Conservation (phyloP, 2,113 vertebrate genomes). For the Lasiurus borealis region DNA sequence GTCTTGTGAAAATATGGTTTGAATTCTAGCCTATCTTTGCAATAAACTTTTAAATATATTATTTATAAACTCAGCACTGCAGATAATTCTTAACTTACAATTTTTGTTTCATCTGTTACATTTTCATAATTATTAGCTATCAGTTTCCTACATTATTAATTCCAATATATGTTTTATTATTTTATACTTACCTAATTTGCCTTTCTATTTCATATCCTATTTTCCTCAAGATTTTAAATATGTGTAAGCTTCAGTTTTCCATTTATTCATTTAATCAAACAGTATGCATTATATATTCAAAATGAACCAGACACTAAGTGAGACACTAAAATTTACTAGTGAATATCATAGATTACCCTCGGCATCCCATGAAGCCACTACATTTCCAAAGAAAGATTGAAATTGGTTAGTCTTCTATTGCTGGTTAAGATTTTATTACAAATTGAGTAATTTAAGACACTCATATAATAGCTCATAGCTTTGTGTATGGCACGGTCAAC, state of each 20-base stretch:
- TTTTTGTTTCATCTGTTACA: background rate
- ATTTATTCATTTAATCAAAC: background rate
- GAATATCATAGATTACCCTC: background rate
- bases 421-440: background rate
- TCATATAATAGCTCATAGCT: background rate
- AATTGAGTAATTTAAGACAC: background rate
- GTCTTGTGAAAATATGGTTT: background rate
- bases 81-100: background rate
- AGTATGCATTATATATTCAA: background rate
- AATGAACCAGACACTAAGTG: background rate
- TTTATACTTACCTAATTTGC: background rate
- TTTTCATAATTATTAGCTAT: conserved; percentile 8
- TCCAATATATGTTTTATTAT: background rate
- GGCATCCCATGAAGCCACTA: background rate
- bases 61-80: background rate
- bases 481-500: background rate
- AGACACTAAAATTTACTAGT: background rate
- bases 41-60: background rate
- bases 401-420: background rate
- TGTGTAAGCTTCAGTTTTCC: background rate
- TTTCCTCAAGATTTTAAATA: background rate
- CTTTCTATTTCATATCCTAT: background rate
- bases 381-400: background rate
- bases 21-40: background rate
- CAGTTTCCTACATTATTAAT: background rate